Percentiles rank a stretch among this genome's conserved stretches.
Conservation (phyloP, 1,140 invertebrate genomes). For the Anagrus nilaparvatae region DNA sequence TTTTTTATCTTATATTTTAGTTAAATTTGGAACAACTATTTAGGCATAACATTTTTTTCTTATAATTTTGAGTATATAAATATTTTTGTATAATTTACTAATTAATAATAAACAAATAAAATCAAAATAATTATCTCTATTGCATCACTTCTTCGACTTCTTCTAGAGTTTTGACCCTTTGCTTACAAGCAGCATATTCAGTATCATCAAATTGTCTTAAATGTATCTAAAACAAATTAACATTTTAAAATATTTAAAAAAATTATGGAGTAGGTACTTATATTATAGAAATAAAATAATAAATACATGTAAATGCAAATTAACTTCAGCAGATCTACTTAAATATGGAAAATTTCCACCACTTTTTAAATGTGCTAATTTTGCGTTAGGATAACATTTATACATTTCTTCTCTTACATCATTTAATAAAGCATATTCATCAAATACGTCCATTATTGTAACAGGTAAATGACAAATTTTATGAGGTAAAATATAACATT, state of each 20-base stretch:
- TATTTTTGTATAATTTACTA: no score
- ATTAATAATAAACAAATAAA: no score
- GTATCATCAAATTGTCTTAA: constrained; percentile 48
- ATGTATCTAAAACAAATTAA: constrained; percentile 43
- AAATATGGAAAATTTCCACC: constrained; percentile 90
- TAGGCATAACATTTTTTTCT: no score
- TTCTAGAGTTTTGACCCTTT: constrained; percentile 16
- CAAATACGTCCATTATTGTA: constrained; percentile 85
- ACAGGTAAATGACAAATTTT: constrained; percentile 57
- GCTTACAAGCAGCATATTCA: constrained; percentile 35
- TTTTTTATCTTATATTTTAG: no score
- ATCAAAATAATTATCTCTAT: no score
- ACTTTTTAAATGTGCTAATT: constrained; percentile 76
- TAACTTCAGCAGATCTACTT: constrained; percentile 80
- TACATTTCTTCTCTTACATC: constrained; percentile 71
- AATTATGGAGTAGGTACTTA: no score
- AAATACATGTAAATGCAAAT: constrained; percentile 77
- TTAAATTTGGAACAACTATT: no score
- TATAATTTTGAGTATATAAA: no score
- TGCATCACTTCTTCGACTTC: no score
- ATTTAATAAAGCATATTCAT: constrained; percentile 74
- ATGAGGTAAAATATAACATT: constrained; percentile 70
- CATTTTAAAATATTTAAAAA: no score
- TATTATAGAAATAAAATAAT: not conserved
- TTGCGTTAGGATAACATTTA: constrained; percentile 81